phyloP scores from a whole-genome alignment of 2,888 invertebrate species.

The Blastobasis lacticolella region DNA sequence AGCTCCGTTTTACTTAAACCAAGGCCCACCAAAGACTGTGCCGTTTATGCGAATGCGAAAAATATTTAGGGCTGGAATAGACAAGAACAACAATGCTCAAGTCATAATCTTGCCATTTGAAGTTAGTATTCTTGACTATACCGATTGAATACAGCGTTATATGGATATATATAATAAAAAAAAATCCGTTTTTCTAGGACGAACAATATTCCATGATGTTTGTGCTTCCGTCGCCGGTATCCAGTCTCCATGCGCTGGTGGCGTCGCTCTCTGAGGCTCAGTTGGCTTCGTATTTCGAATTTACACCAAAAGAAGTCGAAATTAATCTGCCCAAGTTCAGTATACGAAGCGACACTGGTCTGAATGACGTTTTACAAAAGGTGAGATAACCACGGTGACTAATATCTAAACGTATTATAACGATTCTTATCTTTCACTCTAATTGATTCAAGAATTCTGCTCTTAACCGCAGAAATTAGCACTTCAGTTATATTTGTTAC shows the following conservation, averaged over 20 bases:
- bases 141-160: too few species aligned
- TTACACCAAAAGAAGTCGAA: slow-evolving; percentile 33
- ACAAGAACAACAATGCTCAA: slow-evolving; percentile 68
- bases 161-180: too few species aligned
- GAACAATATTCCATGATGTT: slow-evolving; percentile 62
- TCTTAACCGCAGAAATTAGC: too few species aligned
- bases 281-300: slow-evolving; percentile 39
- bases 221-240: slow-evolving; percentile 47
- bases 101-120: slow-evolving; percentile 78
- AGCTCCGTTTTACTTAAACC: slow-evolving; percentile 68
- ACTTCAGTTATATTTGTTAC: too few species aligned
- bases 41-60: slow-evolving; percentile 77
- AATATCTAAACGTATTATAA: too few species aligned
- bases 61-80: slow-evolving; percentile 68
- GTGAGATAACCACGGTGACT: slow-evolving; percentile 26
- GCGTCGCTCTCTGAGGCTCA: slow-evolving; percentile 32
- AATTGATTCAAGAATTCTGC: too few species aligned
- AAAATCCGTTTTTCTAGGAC: slow-evolving; percentile 36
- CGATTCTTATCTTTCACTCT: too few species aligned
- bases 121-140: slow-evolving; percentile 42
- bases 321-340: slow-evolving; percentile 61
- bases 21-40: slow-evolving; percentile 48
- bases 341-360: slow-evolving; percentile 47
- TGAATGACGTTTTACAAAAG: slow-evolving; percentile 38
- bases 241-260: slow-evolving; percentile 36